Conservation (phyloP, 2,888 invertebrate genomes). For the Creontiades dilutus region DNA sequence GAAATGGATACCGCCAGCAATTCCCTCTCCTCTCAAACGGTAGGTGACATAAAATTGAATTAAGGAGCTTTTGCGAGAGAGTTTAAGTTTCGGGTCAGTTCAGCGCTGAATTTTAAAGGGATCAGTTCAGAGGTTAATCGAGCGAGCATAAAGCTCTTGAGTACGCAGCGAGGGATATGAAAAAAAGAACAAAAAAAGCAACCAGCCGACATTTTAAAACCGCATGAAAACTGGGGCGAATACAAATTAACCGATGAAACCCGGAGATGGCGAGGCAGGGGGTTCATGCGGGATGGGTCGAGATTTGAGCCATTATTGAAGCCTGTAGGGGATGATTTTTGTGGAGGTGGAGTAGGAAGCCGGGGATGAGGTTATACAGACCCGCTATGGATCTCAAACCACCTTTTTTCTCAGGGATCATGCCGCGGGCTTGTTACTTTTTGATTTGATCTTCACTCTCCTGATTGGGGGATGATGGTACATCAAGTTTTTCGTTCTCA, state of each 20-base stretch:
- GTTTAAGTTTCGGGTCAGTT: not conserved
- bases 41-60: constrained; percentile 32
- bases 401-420: not conserved
- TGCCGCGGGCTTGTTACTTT: not conserved
- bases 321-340: constrained; percentile 28
- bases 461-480: too few species aligned
- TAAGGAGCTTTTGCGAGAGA: constrained; percentile 18
- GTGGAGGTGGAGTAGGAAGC: not conserved
- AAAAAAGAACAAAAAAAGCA: not conserved
- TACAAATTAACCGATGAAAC: constrained; percentile 40
- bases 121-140: constrained; percentile 18
- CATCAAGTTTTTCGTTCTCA: too few species aligned
- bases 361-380: not conserved
- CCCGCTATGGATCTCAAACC: not conserved
- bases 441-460: not conserved
- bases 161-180: not conserved
- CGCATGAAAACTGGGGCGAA: constrained; percentile 36
- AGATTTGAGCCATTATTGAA: constrained; percentile 42
- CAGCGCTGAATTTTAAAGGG: constrained; percentile 26
- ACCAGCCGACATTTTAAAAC: constrained; percentile 13
- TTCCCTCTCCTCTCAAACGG: not conserved
- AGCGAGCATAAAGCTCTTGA: constrained; percentile 19
- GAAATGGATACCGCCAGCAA: not conserved
- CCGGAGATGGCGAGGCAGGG: not conserved
- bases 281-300: not conserved